Conservation (phyloP, 2,888 invertebrate species). For the Sceliomorpha sp. region DNA sequence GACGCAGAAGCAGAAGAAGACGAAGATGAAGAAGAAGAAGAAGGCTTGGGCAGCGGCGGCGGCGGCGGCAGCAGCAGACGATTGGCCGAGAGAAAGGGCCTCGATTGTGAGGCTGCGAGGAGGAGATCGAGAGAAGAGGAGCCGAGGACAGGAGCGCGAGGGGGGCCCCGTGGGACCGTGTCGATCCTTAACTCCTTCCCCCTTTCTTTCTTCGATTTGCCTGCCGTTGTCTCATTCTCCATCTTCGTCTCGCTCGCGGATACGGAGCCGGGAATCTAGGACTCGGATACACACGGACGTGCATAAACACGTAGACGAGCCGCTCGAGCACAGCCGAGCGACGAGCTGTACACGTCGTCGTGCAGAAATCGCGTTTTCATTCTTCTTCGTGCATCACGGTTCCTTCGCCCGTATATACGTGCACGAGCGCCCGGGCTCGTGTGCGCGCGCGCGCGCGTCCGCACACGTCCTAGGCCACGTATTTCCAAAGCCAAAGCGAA, state of each 20-base stretch:
- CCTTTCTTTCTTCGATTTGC: slow-evolving; percentile 19
- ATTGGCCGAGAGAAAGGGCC: slow-evolving; percentile 45
- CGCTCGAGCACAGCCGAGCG: slow-evolving; percentile 16
- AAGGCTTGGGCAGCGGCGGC: no score
- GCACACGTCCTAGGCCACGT: no score
- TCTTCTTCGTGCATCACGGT: slow-evolving; percentile 53
- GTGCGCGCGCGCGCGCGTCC: slow-evolving; percentile 2
- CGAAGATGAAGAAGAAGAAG: slow-evolving; percentile 32
- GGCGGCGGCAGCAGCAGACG: no score
- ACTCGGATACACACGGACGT: slow-evolving; percentile 45
- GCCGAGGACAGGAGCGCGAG: slow-evolving; percentile 32
- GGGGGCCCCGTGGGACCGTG: slow-evolving; percentile 54
- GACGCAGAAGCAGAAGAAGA: slow-evolving; percentile 9
- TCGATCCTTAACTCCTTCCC: slow-evolving; percentile 52
- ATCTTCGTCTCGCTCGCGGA: slow-evolving; percentile 40
- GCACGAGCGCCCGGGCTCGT: not conserved
- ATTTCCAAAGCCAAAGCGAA: no score
- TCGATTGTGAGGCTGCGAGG: slow-evolving; percentile 12
- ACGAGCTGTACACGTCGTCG: slow-evolving; percentile 23
- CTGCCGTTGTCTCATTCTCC: slow-evolving; percentile 9
- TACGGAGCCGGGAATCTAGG: slow-evolving; percentile 50
- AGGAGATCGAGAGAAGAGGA: slow-evolving; percentile 17
- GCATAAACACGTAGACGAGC: no score
- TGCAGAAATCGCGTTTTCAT: slow-evolving; percentile 50
- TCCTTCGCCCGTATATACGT: slow-evolving; percentile 17